These are phyloP conservation scores for Platygyra sinensis DNA, from an alignment of 64 coral and sea anemone species.

Conservation along the genomic window DNA sequence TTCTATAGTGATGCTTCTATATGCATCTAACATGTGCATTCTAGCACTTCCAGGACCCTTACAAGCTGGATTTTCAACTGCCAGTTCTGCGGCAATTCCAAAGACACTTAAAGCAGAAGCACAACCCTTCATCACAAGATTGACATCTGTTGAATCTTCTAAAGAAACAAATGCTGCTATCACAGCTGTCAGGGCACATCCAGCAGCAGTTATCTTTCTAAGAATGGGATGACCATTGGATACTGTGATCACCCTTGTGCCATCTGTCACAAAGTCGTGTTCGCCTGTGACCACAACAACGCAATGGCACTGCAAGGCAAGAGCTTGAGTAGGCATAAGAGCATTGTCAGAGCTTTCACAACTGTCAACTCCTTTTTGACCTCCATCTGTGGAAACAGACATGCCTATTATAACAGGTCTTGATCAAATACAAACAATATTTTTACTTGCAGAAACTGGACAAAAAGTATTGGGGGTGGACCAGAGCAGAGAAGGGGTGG, in stretches of 20 bases:
- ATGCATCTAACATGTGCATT: slow-evolving; percentile 56
- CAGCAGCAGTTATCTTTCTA: slow-evolving; percentile 34
- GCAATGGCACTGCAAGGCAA: not conserved
- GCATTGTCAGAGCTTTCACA: slow-evolving; percentile 32
- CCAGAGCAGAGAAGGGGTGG: too few relatives aligned
- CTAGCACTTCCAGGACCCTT: slow-evolving; percentile 48
- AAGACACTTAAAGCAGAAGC: slow-evolving; percentile 46
- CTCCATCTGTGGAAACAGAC: not conserved
- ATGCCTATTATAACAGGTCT: too few relatives aligned
- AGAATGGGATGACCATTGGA: slow-evolving; percentile 54
- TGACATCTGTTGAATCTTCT: slow-evolving; percentile 31
- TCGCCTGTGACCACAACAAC: slow-evolving; percentile 39
- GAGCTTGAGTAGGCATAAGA: slow-evolving; percentile 13
- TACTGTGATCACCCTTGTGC: slow-evolving; percentile 9
- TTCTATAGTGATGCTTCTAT: slow-evolving; percentile 11
- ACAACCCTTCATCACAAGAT: slow-evolving; percentile 44
- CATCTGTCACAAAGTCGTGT: slow-evolving; percentile 32
- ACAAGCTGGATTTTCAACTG: slow-evolving; percentile 21
- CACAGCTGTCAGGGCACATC: slow-evolving; percentile 28
- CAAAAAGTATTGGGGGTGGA: too few relatives aligned
- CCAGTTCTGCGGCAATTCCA: slow-evolving; percentile 57
- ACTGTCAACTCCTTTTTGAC: slow-evolving; percentile 62
- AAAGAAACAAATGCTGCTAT: slow-evolving; percentile 49
- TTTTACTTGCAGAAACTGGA: too few relatives aligned
- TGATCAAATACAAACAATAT: too few relatives aligned